Conservation (phyloP, 2,113 vertebrate species). For the Corapipo altera region DNA sequence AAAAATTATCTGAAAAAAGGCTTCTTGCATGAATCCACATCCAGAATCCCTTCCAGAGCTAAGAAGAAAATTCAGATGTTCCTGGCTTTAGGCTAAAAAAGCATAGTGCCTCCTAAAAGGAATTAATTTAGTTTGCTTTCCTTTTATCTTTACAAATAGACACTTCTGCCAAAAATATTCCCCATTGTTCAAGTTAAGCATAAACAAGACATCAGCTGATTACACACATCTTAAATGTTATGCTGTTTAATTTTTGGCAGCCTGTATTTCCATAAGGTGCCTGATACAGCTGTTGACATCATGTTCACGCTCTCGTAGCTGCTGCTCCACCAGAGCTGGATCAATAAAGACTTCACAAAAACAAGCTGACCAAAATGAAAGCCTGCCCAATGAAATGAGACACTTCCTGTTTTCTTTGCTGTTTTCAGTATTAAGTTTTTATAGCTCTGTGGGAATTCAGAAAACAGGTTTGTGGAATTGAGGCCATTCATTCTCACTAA, state of each 20-base stretch:
- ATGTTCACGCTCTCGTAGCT: fast-evolving
- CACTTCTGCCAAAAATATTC: conserved; percentile 12
- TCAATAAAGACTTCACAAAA: background rate
- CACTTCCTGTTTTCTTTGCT: background rate
- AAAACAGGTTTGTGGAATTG: background rate
- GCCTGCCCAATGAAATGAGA: background rate
- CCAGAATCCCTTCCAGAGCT: background rate
- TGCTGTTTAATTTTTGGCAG: background rate
- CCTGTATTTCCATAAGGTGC: background rate
- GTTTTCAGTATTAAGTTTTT: background rate
- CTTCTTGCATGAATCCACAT: background rate
- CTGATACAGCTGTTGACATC: background rate
- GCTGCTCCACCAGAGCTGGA: background rate
- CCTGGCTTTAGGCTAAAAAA: background rate
- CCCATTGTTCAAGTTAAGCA: background rate
- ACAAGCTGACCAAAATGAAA: background rate
- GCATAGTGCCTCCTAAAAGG: background rate
- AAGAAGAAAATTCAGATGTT: background rate
- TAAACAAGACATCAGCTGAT: conserved; percentile 14
- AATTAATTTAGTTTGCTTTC: conserved; percentile 9
- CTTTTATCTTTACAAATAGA: conserved; percentile 23
- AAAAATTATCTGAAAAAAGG: background rate
- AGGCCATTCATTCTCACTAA: background rate
- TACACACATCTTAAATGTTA: background rate
- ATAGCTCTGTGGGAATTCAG: background rate